A percentile compares a stretch with the other conserved stretches of the same genome.
Conservation (phyloP, 2,888 invertebrate genomes). For the Mesochorus sp. region DNA sequence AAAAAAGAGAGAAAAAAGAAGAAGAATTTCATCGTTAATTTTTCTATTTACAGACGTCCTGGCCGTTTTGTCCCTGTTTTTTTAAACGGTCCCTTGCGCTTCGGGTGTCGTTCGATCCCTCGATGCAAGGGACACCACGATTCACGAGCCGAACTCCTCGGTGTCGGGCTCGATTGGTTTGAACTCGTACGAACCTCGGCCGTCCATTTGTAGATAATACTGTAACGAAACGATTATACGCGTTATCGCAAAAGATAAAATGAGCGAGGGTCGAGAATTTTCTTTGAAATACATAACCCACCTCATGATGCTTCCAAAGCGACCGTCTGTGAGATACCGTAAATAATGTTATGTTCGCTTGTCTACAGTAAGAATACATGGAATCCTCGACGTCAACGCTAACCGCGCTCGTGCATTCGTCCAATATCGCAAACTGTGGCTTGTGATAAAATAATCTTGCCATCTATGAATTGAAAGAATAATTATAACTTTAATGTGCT, state of each 20-base stretch:
- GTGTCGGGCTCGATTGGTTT: constrained; percentile 93
- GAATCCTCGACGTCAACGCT: constrained; percentile 99
- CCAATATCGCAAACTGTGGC: constrained; percentile 99
- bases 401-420: constrained; percentile 99
- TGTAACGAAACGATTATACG: constrained; percentile 77
- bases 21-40: constrained; percentile 1
- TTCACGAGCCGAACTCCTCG: constrained; percentile 96
- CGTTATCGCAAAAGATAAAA: too few species aligned
- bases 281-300: constrained; percentile 70
- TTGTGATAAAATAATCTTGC: constrained; percentile 97
- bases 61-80: not conserved
- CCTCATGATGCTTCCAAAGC: constrained; percentile 98
- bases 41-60: not conserved
- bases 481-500: not conserved
- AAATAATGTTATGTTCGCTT: constrained; percentile 94
- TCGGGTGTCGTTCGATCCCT: constrained; percentile 36
- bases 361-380: constrained; percentile 96
- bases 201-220: constrained; percentile 98
- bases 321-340: constrained; percentile 99
- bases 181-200: constrained; percentile 94
- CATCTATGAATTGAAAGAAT: constrained; percentile 85
- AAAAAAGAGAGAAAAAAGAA: not conserved
- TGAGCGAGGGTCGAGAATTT: too few species aligned
- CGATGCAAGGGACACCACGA: constrained; percentile 68
- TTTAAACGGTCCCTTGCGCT: constrained; percentile 55